Percentiles rank a stretch among this genome's conserved stretches.
Conservation (phyloP, 2,797 vertebrate genomes). For the Neopelma chrysocephalum region DNA sequence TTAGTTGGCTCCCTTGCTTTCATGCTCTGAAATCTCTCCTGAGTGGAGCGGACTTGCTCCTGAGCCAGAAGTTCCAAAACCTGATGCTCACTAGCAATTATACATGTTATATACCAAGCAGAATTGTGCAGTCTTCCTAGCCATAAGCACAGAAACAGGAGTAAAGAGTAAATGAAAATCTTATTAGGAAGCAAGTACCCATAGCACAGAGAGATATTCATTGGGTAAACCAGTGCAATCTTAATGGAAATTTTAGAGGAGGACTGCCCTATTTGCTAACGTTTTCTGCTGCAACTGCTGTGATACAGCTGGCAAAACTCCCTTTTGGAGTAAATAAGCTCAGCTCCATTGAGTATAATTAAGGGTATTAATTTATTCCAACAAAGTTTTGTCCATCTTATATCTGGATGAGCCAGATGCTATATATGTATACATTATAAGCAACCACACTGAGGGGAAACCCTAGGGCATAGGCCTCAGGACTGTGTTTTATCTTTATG, state of each 20-base stretch:
- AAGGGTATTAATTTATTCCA: not conserved
- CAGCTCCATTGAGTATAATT: not conserved
- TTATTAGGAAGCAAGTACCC: not conserved
- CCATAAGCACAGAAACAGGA: not conserved
- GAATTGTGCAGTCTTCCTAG: not conserved
- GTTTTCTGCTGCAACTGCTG: not conserved
- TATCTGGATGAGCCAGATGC: not conserved
- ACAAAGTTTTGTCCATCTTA: not conserved
- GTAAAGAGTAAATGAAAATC: not conserved
- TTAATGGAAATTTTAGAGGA: not conserved
- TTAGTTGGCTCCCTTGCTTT: not conserved
- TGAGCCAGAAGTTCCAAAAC: not conserved
- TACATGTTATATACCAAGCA: not conserved
- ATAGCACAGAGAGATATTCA: not conserved
- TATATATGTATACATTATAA: accelerated
- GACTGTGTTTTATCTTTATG: not conserved
- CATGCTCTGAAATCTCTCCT: not conserved
- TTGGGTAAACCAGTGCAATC: not conserved
- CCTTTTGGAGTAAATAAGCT: not conserved
- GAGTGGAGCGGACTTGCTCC: not conserved
- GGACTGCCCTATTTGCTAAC: not conserved
- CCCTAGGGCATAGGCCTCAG: not conserved
- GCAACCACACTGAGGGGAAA: not conserved
- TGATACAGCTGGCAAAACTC: not conserved
- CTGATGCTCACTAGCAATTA: not conserved